These are phyloP conservation scores for Melieria picta DNA, from an alignment of 2,888 invertebrate species.

Conservation along the genomic window DNA sequence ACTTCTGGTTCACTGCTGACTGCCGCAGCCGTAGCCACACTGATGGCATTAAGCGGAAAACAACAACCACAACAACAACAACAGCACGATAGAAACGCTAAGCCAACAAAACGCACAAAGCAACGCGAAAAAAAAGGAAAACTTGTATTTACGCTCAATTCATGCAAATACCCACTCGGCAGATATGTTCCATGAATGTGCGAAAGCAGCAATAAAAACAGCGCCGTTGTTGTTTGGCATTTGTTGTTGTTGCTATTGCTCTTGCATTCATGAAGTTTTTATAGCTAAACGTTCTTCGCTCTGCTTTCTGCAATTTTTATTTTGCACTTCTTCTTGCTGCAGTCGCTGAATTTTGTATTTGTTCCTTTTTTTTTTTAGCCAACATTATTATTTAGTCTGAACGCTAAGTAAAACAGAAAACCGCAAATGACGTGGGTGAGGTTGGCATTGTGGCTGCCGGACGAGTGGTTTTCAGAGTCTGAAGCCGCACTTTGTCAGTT, in stretches of 20 bases:
- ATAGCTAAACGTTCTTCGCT: background rate
- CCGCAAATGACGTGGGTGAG: constrained; percentile 15
- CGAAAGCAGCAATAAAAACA: background rate
- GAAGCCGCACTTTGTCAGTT: too few species aligned
- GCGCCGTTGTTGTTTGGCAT: background rate
- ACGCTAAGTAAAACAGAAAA: constrained; percentile 15
- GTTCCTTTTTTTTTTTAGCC: background rate
- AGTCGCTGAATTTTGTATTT: constrained; percentile 2
- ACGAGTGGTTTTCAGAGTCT: too few species aligned
- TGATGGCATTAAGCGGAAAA: too few species aligned
- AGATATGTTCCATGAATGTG: background rate
- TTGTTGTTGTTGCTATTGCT: background rate
- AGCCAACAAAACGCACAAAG: background rate
- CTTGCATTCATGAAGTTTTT: background rate
- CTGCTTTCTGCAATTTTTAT: too few species aligned
- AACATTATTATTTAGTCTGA: constrained; percentile 26
- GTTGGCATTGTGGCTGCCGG: background rate
- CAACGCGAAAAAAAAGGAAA: background rate
- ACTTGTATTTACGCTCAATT: constrained; percentile 13
- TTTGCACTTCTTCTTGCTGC: background rate
- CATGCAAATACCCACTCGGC: constrained; percentile 14
- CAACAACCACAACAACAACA: too few species aligned
- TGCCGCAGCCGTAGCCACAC: background rate
- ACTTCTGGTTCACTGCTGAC: constrained; percentile 39
- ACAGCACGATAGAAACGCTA: background rate